Percentiles rank a stretch among this genome's conserved stretches.
Evolutionary conservation across 2,797 vertebrate species (phyloP).

Genomic region (Macropus fuliginosus): DNA sequence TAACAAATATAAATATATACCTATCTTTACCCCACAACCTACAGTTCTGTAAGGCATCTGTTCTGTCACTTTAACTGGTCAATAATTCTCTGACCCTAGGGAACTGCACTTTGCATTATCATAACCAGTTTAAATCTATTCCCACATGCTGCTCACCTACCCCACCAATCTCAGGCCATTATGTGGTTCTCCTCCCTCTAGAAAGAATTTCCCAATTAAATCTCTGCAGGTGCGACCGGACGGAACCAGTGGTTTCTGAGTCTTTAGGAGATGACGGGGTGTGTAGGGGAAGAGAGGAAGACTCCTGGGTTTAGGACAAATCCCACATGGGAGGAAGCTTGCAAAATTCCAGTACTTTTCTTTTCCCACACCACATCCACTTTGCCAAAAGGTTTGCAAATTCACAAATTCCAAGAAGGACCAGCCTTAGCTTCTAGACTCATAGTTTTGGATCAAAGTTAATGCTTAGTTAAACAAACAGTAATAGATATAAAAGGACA

Average conservation of each 20-base stretch:
- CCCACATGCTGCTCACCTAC: not conserved
- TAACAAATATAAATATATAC: not conserved
- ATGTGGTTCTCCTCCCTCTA: constrained; percentile 7
- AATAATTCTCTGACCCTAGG: not conserved
- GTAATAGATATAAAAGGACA: constrained; percentile 70
- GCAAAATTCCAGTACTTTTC: constrained; percentile 52
- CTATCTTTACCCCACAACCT: not conserved
- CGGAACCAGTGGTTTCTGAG: not conserved
- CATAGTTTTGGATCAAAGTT: constrained; percentile 67
- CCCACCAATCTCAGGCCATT: not conserved
- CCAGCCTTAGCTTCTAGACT: constrained; percentile 26
- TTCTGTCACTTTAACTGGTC: not conserved
- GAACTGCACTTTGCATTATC: not conserved
- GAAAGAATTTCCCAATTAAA: not conserved
- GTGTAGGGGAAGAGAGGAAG: not conserved
- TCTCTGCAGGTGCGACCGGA: constrained; percentile 29
- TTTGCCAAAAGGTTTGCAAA: constrained; percentile 68
- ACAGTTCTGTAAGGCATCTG: not conserved
- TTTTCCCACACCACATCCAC: constrained; percentile 64
- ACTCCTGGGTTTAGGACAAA: not conserved
- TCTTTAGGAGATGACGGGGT: not conserved
- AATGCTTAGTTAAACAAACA: constrained; percentile 79
- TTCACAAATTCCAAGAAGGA: constrained; percentile 41
- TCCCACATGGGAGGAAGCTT: constrained; percentile 48
- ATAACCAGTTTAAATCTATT: not conserved